phyloP scores from a whole-genome alignment of 2,888 invertebrate species.

The Epsilonema sp. region DNA sequence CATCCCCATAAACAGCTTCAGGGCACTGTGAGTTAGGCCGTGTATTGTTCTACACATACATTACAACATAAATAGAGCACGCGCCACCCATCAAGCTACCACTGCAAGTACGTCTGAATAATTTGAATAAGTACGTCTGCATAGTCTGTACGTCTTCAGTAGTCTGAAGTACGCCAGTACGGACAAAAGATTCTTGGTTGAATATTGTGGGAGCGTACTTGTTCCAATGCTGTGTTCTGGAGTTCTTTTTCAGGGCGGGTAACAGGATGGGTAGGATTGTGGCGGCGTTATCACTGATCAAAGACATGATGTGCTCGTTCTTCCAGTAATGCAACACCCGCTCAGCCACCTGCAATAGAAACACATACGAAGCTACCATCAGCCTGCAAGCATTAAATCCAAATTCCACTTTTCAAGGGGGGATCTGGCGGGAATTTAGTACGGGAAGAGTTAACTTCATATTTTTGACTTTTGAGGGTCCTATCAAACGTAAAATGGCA shows the following conservation, averaged over 20 bases:
- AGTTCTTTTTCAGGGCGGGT: slow-evolving; percentile 55
- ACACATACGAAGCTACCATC: not conserved
- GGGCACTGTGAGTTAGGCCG: slow-evolving; percentile 61
- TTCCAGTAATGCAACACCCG: slow-evolving; percentile 63
- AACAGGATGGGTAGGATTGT: slow-evolving; percentile 61
- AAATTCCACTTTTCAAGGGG: too few relatives aligned
- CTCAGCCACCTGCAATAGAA: slow-evolving; percentile 46
- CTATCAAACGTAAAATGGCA: too few relatives aligned
- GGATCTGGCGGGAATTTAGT: too few relatives aligned
- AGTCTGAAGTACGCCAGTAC: not conserved
- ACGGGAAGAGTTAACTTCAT: too few relatives aligned
- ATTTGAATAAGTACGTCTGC: too few relatives aligned
- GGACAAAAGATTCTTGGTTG: not conserved
- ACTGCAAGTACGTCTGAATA: not conserved
- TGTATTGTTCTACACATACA: slow-evolving; percentile 45
- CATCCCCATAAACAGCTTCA: slow-evolving; percentile 70
- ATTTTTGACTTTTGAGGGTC: too few relatives aligned
- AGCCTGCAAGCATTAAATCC: too few relatives aligned
- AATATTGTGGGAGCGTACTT: slow-evolving; percentile 39
- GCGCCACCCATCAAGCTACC: too few relatives aligned
- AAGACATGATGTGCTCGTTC: slow-evolving; percentile 61
- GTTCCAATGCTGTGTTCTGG: slow-evolving; percentile 66
- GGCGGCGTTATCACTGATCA: slow-evolving; percentile 55
- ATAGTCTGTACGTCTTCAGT: too few relatives aligned
- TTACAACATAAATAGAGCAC: slow-evolving; percentile 2